Conservation (phyloP, 2,113 vertebrate genomes). For the Lycaon pictus region DNA sequence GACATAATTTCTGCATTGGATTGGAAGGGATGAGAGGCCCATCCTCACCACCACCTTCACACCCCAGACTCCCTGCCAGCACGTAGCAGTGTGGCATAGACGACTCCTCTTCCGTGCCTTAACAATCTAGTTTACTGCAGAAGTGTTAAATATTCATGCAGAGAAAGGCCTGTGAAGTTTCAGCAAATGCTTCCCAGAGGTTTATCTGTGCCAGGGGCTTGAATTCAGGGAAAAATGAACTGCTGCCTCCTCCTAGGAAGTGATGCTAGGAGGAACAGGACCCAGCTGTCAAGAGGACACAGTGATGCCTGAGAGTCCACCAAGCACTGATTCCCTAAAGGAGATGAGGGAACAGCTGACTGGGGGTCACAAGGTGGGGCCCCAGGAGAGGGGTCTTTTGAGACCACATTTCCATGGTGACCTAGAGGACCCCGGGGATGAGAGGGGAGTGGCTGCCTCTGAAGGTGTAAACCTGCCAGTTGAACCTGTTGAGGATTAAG, state of each 20-base stretch:
- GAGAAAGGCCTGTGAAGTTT: slow-evolving; percentile 22
- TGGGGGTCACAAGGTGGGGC: too few relatives aligned
- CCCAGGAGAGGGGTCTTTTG: not conserved
- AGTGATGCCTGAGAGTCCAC: not conserved
- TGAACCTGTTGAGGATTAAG: not conserved
- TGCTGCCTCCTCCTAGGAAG: not conserved
- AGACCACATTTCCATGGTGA: not conserved
- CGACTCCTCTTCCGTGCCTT: not conserved
- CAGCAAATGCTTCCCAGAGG: not conserved
- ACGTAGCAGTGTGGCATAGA: not conserved
- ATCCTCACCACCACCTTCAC: not conserved
- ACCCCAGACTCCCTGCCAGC: not conserved
- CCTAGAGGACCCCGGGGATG: not conserved
- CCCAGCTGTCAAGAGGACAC: not conserved
- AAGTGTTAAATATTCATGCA: slow-evolving; percentile 71
- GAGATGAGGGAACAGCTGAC: not conserved
- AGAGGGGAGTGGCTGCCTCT: not conserved
- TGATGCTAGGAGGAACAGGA: not conserved
- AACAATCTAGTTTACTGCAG: slow-evolving; percentile 16
- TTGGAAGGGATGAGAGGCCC: not conserved
- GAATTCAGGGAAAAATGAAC: not conserved
- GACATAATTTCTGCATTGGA: not conserved
- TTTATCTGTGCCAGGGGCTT: not conserved
- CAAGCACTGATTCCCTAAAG: not conserved
- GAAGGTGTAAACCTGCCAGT: not conserved